Conservation (phyloP, 2,888 invertebrate genomes). For the Microplitis deprimator region DNA sequence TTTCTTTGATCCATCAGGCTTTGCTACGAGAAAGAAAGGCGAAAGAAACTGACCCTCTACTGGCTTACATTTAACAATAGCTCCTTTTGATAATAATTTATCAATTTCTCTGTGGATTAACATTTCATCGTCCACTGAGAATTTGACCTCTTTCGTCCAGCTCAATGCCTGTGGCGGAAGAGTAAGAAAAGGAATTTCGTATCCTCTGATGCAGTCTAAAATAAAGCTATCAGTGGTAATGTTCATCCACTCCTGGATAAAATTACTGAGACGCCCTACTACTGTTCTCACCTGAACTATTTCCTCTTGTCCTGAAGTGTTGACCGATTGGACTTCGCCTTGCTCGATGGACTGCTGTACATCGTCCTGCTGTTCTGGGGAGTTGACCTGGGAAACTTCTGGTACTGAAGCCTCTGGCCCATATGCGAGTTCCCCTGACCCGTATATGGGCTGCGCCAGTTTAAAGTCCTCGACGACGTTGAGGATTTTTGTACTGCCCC, state of each 20-base stretch:
- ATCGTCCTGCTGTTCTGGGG: neutral
- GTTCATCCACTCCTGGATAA: slow-evolving; percentile 19
- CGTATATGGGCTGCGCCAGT: slow-evolving; percentile 39
- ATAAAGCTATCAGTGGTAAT: slow-evolving; percentile 36
- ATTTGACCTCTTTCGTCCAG: neutral
- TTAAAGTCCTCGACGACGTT: slow-evolving; percentile 24
- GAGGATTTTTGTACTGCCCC: neutral
- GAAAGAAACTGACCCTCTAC: neutral
- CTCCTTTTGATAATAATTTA: slow-evolving; percentile 35
- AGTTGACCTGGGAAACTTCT: slow-evolving; percentile 24
- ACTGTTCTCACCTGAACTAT: slow-evolving; percentile 27
- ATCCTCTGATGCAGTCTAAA: slow-evolving; percentile 15
- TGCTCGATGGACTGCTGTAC: neutral
- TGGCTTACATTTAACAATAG: slow-evolving; percentile 33
- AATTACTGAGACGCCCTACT: slow-evolving; percentile 30
- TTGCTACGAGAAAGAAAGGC: neutral
- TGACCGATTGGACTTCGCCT: neutral
- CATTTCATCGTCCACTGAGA: slow-evolving; percentile 3
- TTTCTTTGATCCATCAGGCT: neutral
- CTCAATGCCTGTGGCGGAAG: neutral
- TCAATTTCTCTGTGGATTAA: slow-evolving; percentile 19
- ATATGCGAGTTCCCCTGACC: slow-evolving; percentile 37
- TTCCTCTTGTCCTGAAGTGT: slow-evolving; percentile 1
- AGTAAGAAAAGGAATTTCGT: slow-evolving; percentile 32
- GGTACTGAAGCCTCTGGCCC: slow-evolving; percentile 20